Evolutionary conservation across 2,888 invertebrate species (phyloP), one percentile per base, ranked within the genome.

Genomic region (Kuschelorhynchus macadamiae): DNA sequence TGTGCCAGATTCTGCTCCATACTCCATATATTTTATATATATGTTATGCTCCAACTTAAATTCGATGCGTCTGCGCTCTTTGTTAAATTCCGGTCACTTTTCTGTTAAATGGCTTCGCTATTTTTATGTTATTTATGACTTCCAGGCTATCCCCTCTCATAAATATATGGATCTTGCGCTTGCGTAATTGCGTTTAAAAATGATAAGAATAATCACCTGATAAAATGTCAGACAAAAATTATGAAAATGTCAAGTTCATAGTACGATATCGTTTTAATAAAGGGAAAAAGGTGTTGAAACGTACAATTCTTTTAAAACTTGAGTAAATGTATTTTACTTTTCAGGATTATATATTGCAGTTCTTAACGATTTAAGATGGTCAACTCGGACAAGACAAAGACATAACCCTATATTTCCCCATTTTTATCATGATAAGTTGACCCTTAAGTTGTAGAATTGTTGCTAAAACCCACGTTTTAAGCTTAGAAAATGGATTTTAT

Each of bases 401-500:
- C 52, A 60, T 66, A 66, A 66, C 66, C 59, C 41, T 17, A 55
- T 21, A 25, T 56, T 32, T 39, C 25, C 25, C 17, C 46, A 52
- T 46, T 42, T 53, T 44, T 25, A 56, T 42, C 21, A 64, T 64
- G 64, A 50, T 50, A 57, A 64, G 49, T 30, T 64, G 44, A 64
- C 57, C 49, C 36, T 36, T 49, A 36, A 41, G 17, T 41, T 36
- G 1, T 7, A 16, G 32, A 25, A 44, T 50, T 46, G 8, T 36
- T 30, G 7, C 20, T 8, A 16, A 1, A 47, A 53, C 20, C 47
- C 25, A 11, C 41, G 12, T 33, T 17, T 42, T 16, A 39, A 36
- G 49, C 33, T 36, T 7, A 17, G 21, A 61, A 47, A 47, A 71
- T 71, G 71, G 71, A 71, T 56, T 71, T 65, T 68, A 56, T 71